Evolutionary conservation across 2,797 vertebrate species (phyloP).

Genomic region (Garrulus glandarius): DNA sequence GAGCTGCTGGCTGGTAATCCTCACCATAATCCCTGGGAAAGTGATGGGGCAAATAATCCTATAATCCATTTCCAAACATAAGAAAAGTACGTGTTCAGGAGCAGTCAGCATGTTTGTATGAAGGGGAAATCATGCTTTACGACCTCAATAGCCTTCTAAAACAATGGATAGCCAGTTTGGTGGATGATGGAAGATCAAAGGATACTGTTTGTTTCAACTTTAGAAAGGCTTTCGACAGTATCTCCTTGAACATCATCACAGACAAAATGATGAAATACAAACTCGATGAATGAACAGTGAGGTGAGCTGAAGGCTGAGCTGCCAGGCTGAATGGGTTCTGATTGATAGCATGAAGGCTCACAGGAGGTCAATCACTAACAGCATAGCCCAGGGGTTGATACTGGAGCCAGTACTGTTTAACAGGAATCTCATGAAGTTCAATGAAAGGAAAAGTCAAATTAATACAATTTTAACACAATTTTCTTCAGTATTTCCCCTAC

Average conservation of each 20-base stretch:
- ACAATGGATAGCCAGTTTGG: background rate
- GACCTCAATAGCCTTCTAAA: background rate
- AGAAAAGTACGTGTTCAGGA: background rate
- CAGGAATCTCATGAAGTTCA: background rate
- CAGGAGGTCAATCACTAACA: background rate
- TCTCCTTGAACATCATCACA: background rate
- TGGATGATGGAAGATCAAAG: background rate
- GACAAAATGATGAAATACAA: background rate
- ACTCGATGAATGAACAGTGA: background rate
- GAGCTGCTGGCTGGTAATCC: background rate
- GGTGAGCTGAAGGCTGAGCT: background rate
- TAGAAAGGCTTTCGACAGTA: background rate
- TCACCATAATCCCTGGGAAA: background rate
- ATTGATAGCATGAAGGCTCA: background rate
- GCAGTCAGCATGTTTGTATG: background rate
- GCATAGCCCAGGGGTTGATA: accelerated
- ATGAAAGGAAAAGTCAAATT: background rate
- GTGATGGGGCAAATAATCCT: background rate
- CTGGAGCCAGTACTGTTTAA: background rate
- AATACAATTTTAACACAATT: background rate
- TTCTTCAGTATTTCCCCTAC: background rate
- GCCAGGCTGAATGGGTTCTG: background rate
- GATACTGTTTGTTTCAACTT: background rate
- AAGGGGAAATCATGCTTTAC: background rate
- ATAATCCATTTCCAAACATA: background rate